Percentiles rank a stretch among this genome's conserved stretches.
Evolutionary conservation across 1,140 invertebrate genomes (phyloP).

Genomic region (Pomacea maculata): DNA sequence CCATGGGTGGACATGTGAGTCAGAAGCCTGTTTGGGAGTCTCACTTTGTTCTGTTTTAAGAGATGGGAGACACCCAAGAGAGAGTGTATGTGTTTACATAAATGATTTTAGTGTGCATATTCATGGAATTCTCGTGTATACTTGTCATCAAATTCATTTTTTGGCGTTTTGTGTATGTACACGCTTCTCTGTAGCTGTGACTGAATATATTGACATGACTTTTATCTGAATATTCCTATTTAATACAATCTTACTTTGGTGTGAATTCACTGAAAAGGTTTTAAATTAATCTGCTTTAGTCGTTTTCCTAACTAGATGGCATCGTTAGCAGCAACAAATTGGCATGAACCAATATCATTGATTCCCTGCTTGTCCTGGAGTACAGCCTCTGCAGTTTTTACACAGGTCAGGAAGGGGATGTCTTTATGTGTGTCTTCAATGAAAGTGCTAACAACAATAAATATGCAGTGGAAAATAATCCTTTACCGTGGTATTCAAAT

Average conservation of each 20-base stretch:
- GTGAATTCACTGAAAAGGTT: not conserved
- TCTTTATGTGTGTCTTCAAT: too few species aligned
- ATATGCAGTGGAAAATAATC: too few species aligned
- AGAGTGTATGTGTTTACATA: too few species aligned
- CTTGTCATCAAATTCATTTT: not conserved
- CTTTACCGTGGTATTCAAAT: too few species aligned
- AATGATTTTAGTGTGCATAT: too few species aligned
- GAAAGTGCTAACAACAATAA: too few species aligned
- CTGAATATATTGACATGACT: too few species aligned
- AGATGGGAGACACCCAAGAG: too few species aligned
- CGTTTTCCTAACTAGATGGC: slow-evolving; percentile 81
- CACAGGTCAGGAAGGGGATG: slow-evolving; percentile 73
- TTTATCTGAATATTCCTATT: not conserved
- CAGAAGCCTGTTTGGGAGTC: too few species aligned
- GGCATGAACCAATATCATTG: slow-evolving; percentile 90
- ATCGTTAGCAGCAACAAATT: slow-evolving; percentile 92
- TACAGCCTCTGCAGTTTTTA: slow-evolving; percentile 94
- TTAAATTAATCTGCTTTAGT: not conserved
- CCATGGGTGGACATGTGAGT: slow-evolving; percentile 97
- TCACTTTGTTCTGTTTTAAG: too few species aligned
- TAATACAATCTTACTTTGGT: not conserved
- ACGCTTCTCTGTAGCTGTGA: too few species aligned
- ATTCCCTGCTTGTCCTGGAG: slow-evolving; percentile 97
- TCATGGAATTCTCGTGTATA: too few species aligned
- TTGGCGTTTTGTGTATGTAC: not conserved